These are phyloP conservation scores for Drosophila buzzatii DNA, from an alignment of 2,888 invertebrate species.

Conservation along the genomic window DNA sequence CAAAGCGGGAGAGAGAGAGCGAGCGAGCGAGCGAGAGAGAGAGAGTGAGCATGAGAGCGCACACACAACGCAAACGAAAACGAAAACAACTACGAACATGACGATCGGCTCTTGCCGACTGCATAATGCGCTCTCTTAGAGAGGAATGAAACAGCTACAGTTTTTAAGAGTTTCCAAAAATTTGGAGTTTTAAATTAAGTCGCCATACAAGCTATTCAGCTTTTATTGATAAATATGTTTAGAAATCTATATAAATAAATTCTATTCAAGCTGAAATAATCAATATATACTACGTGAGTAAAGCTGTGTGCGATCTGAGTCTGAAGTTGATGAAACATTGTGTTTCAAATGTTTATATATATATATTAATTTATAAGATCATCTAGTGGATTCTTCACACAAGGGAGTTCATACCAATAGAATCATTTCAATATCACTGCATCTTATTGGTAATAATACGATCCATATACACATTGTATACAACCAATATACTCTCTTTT, in stretches of 20 bases:
- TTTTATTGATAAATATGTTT: no score
- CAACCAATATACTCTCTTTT: neutral
- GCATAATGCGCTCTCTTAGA: neutral
- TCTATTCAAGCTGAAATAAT: neutral
- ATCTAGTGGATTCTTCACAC: neutral
- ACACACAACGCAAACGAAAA: slow-evolving; percentile 26
- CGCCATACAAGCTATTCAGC: no score
- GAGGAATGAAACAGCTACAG: neutral
- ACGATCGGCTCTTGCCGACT: neutral
- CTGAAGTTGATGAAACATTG: neutral
- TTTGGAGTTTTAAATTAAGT: neutral
- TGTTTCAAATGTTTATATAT: neutral
- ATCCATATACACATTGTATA: no score
- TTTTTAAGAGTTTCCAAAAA: neutral
- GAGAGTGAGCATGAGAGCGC: neutral
- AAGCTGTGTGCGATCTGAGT: neutral
- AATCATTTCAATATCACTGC: no score
- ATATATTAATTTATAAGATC: neutral
- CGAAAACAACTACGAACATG: slow-evolving; percentile 4
- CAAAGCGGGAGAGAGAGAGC: slow-evolving; percentile 4
- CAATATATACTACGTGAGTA: no score
- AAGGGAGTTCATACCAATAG: no score
- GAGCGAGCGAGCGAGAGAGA: neutral
- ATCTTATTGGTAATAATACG: no score
- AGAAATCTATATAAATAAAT: neutral